Conservation (phyloP, 2,113 vertebrate genomes). For the Nansenia antarctica region DNA sequence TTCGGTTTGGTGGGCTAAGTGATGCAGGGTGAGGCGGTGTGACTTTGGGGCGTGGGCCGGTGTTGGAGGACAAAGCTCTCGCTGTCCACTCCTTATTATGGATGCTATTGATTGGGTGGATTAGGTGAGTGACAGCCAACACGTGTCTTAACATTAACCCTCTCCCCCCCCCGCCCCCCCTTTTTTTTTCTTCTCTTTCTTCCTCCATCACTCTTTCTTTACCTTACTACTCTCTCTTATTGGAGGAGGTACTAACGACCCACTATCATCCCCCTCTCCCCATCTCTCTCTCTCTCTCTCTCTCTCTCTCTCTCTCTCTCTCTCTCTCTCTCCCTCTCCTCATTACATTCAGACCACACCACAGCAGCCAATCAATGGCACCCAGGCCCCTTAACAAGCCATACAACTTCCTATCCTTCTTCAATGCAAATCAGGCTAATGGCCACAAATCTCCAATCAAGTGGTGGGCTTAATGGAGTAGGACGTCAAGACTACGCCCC, state of each 20-base stretch:
- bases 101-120: slow-evolving; percentile 60
- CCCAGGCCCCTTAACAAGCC: slow-evolving; percentile 65
- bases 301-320: background rate
- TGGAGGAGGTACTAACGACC: too few relatives aligned
- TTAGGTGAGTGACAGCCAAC: slow-evolving; percentile 56
- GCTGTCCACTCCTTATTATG: slow-evolving; percentile 50
- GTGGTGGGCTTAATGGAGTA: slow-evolving; percentile 67
- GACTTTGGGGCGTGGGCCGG: slow-evolving; percentile 56
- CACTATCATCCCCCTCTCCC: too few relatives aligned
- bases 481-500: background rate
- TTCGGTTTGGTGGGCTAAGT: slow-evolving; percentile 59
- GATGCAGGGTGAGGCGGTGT: slow-evolving; percentile 54
- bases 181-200: background rate
- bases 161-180: background rate
- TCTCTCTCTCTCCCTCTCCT: slow-evolving; percentile 3
- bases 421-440: slow-evolving; percentile 75
- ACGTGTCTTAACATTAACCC: slow-evolving; percentile 19
- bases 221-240: background rate
- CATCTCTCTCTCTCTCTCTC: background rate
- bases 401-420: slow-evolving; percentile 66
- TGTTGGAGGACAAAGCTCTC: slow-evolving; percentile 55
- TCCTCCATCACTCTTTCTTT: too few relatives aligned
- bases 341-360: slow-evolving; percentile 59
- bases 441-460: slow-evolving; percentile 71
- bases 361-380: slow-evolving; percentile 63